phyloP scores from a whole-genome alignment of 2,888 invertebrate genomes.

The Drosophila parthenogenetica region DNA sequence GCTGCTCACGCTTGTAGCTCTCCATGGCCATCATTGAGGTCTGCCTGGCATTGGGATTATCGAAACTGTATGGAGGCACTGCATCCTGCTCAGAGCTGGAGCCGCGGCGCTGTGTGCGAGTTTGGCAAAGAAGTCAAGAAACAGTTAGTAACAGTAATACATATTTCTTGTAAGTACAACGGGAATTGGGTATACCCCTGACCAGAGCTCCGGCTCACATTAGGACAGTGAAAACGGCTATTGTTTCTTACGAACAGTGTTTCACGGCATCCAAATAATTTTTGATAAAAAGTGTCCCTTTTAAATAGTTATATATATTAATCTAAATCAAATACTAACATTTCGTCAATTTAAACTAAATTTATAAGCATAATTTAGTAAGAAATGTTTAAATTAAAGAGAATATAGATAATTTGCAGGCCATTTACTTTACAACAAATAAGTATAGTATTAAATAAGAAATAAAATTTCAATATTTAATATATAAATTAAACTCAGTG shows the following conservation, averaged over 20 bases:
- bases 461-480: too few species aligned
- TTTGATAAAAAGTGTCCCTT: too few species aligned
- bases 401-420: too few species aligned
- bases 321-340: too few species aligned
- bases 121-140: constrained; percentile 12
- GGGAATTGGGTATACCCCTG: constrained; percentile 4
- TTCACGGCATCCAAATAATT: too few species aligned
- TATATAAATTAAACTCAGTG: too few species aligned
- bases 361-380: too few species aligned
- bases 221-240: not conserved
- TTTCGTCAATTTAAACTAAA: too few species aligned
- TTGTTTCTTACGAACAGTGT: not conserved
- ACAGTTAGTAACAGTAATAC: not conserved
- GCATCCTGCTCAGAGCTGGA: constrained; percentile 84
- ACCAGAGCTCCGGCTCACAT: not conserved
- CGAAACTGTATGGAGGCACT: constrained; percentile 84
- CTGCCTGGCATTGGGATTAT: constrained; percentile 82
- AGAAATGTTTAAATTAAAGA: too few species aligned
- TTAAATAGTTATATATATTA: not conserved
- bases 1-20: constrained; percentile 82
- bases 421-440: too few species aligned
- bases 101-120: constrained; percentile 70
- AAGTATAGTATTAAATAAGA: too few species aligned
- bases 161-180: not conserved
- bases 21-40: constrained; percentile 85